Evolutionary conservation across 2,113 vertebrate genomes (phyloP), one percentile per base, ranked within the genome.

Genomic region (Eurypyga helias): DNA sequence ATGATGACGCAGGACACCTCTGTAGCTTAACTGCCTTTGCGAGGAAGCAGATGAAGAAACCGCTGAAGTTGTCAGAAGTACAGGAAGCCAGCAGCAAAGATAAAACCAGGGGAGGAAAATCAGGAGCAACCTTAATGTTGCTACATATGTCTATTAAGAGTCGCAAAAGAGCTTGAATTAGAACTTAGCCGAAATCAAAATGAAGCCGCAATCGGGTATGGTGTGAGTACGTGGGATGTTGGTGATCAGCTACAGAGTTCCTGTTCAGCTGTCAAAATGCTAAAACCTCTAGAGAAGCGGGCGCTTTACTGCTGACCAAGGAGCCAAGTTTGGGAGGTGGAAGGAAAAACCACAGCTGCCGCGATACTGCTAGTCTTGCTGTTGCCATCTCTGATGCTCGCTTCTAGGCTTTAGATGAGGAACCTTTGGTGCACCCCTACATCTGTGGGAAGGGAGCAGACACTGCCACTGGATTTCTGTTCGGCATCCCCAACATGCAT

Each of bases 331-430:
- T 84, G 76, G 80, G 54, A 93, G 46, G 79, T 54, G 51, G 24
- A 69, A 95, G 83, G 72, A 66, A 62, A 95, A 95, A 86, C 62
- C 86, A 33, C 72, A 89, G n/a, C 86, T 96, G 89, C 83, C 55
- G 43, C 54, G 43, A 60, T 86, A 28, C 38, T 73, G 79, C 38
- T 64, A 9, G 17, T 57, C 76, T 92, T 69, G 62, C 4, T 0
- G 7, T 66, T 73, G 29, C 46, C 19, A 9, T 61, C 51, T 34
- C 1, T 10, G 9, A 13, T 73, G 55, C 62, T 91, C 69, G 9
- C 12, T 90, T 72, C 36, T 41, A 51, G 31, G 66, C 57, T 83
- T 57, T 21, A 31, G 16, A 26, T 25, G 62, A 52, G 28, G 83
- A 88, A n/a, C 15, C 1, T 52, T n/a, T 52, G 49, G 45, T 61